phyloP scores from a whole-genome alignment of 2,888 invertebrate genomes.

The Rhimphoctona megacephalus region DNA sequence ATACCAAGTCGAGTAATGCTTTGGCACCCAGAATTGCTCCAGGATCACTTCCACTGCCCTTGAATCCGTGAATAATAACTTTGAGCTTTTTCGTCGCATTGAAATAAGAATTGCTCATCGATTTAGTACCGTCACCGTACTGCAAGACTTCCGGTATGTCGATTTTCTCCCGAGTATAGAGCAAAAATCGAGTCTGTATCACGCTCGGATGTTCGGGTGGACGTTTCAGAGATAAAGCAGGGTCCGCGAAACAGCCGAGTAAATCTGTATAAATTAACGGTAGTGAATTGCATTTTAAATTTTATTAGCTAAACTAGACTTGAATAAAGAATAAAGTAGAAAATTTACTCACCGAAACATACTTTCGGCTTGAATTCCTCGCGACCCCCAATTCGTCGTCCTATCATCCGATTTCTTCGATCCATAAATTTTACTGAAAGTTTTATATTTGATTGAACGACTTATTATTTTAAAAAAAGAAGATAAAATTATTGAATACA shows the following conservation, averaged over 20 bases:
- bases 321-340: conserved; percentile 81
- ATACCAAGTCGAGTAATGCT: conserved; percentile 86
- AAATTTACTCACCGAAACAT: conserved; percentile 79
- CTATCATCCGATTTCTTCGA: conserved; percentile 75
- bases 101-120: conserved; percentile 85
- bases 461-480: neutral
- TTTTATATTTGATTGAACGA: neutral
- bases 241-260: conserved; percentile 87
- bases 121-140: conserved; percentile 85
- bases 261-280: conserved; percentile 82
- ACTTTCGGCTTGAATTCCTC: conserved; percentile 78
- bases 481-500: neutral
- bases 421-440: conserved; percentile 73
- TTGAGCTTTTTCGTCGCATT: conserved; percentile 85
- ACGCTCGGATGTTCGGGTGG: conserved; percentile 86
- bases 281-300: neutral
- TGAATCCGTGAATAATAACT: conserved; percentile 87
- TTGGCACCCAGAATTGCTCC: conserved; percentile 85
- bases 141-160: conserved; percentile 83
- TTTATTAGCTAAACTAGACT: neutral
- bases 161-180: conserved; percentile 85
- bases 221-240: conserved; percentile 86
- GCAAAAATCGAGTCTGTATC: conserved; percentile 86
- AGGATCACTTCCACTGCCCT: conserved; percentile 86
- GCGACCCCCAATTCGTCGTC: conserved; percentile 74